These are phyloP conservation scores for Sphaeramia orbicularis DNA, from an alignment of 2,797 vertebrate species.

Conservation along the genomic window DNA sequence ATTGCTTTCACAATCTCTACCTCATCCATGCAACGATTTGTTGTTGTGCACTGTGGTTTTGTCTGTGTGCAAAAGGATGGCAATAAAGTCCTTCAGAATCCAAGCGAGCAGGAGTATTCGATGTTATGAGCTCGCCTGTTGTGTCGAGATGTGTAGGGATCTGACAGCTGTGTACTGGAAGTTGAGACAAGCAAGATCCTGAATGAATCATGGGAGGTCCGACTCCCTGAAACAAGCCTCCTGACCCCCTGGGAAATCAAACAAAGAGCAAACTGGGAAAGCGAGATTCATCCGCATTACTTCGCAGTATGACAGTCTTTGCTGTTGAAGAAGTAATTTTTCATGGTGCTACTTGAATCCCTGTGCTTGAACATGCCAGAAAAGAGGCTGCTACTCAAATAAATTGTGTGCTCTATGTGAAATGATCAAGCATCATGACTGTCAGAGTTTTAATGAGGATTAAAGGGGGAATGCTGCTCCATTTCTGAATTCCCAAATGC, in stretches of 20 bases:
- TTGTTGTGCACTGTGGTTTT: background rate
- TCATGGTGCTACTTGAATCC: constrained; percentile 27
- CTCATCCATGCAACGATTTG: background rate
- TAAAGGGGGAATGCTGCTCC: constrained; percentile 38
- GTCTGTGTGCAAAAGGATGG: background rate
- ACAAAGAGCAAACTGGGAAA: constrained; percentile 59
- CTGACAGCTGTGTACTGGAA: constrained; percentile 61
- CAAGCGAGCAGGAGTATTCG: constrained; percentile 18
- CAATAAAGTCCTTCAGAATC: constrained; percentile 30
- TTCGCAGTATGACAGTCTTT: constrained; percentile 64
- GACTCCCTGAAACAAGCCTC: constrained; percentile 77
- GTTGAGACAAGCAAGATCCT: constrained; percentile 65
- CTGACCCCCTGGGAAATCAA: constrained; percentile 83
- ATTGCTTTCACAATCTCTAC: background rate
- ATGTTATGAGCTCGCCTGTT: constrained; percentile 51
- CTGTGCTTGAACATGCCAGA: constrained; percentile 18
- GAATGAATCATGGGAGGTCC: constrained; percentile 78
- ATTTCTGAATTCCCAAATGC: constrained; percentile 38
- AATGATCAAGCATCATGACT: constrained; percentile 16
- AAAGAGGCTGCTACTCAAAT: constrained; percentile 35
- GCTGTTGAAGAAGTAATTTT: constrained; percentile 69
- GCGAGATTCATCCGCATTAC: constrained; percentile 60
- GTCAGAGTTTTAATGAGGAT: constrained; percentile 50
- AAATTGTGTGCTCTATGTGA: constrained; percentile 27
- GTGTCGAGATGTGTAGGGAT: constrained; percentile 65